Conservation (phyloP, 2,888 invertebrate species). For the Gymnosoma rotundatum region DNA sequence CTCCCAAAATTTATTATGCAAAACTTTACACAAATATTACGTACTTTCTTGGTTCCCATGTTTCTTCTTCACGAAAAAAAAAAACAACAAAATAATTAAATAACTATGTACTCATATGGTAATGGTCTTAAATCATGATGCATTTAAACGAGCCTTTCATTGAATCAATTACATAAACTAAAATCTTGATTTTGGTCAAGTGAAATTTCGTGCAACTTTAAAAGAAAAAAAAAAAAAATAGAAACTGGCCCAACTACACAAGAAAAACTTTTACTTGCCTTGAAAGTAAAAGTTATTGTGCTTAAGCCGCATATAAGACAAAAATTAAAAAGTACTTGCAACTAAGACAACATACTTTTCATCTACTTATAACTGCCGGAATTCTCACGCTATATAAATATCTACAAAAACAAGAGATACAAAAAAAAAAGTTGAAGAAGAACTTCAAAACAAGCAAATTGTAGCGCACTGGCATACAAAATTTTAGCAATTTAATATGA, state of each 20-base stretch:
- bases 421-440: background rate
- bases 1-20: slow-evolving; percentile 34
- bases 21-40: slow-evolving; percentile 12
- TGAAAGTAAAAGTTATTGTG: slow-evolving; percentile 57
- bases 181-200: slow-evolving; percentile 30
- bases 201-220: background rate
- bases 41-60: slow-evolving; percentile 17
- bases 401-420: no score
- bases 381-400: slow-evolving; percentile 8
- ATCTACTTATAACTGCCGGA: slow-evolving; percentile 29
- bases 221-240: background rate
- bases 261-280: slow-evolving; percentile 62
- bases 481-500: background rate
- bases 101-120: no score
- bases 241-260: background rate
- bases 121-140: slow-evolving; percentile 7
- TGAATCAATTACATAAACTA: slow-evolving; percentile 39
- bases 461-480: background rate
- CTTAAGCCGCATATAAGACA: slow-evolving; percentile 1
- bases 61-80: slow-evolving; percentile 7
- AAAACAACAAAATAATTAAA: no score
- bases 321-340: background rate
- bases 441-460: background rate
- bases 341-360: background rate
- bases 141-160: slow-evolving; percentile 30